These are phyloP conservation scores for Sebastes minor DNA, from an alignment of 2,797 vertebrate genomes.

Conservation along the genomic window DNA sequence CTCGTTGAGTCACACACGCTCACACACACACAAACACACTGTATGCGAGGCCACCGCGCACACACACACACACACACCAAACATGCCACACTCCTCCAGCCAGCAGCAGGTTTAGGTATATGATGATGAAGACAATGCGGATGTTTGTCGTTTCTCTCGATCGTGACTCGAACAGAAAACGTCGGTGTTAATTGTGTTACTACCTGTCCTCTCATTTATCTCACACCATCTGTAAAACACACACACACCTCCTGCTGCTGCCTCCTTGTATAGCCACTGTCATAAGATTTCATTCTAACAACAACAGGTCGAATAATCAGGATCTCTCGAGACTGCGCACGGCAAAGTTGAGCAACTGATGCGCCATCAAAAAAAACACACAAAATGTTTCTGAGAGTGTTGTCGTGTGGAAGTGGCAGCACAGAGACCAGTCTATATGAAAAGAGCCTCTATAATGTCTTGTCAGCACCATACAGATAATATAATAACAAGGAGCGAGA, in stretches of 20 bases:
- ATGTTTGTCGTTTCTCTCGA: not conserved
- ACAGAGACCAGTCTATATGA: not conserved
- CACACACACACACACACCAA: not conserved
- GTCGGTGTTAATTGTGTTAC: not conserved
- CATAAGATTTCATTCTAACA: not conserved
- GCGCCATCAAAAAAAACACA: not conserved
- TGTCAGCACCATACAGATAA: not conserved
- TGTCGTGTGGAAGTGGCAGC: not conserved
- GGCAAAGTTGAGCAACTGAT: constrained; percentile 41
- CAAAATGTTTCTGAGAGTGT: not conserved
- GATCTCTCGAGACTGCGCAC: constrained; percentile 1
- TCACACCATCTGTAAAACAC: not conserved
- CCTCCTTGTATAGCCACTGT: not conserved
- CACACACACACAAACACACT: not conserved
- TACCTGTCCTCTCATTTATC: not conserved
- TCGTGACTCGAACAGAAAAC: constrained; percentile 5
- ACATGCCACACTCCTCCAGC: not conserved
- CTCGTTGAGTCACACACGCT: constrained; percentile 44
- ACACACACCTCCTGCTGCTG: not conserved
- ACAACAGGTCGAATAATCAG: constrained; percentile 38
- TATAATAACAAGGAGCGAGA: constrained; percentile 22
- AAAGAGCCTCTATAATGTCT: not conserved
- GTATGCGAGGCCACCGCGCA: not conserved
- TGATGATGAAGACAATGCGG: constrained; percentile 49
- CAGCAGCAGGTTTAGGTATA: not conserved